Percentiles rank a stretch among this genome's conserved stretches.
Conservation (phyloP, 64 coral and sea anemone genomes). For the Stylophora pistillata region DNA sequence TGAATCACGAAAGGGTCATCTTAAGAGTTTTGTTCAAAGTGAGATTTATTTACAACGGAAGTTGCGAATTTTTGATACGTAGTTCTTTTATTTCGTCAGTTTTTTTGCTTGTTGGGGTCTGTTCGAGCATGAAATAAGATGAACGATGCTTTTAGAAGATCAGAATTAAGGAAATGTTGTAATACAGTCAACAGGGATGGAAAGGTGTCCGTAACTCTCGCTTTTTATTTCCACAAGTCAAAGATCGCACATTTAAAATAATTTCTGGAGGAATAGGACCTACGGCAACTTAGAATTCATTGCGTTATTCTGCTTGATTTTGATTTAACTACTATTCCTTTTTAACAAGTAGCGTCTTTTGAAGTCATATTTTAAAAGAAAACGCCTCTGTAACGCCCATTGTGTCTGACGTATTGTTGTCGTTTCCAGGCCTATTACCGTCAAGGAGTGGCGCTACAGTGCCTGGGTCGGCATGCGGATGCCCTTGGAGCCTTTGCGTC, state of each 20-base stretch:
- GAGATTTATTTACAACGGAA: slow-evolving; percentile 7
- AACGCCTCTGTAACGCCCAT: neutral
- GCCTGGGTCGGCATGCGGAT: slow-evolving; percentile 93
- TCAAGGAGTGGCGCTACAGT: slow-evolving; percentile 96
- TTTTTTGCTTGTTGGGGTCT: neutral
- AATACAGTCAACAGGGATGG: no score
- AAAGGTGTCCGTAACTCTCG: neutral
- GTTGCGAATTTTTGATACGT: neutral
- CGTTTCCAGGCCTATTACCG: slow-evolving; percentile 91
- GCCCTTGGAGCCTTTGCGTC: slow-evolving; percentile 90
- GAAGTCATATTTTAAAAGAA: neutral
- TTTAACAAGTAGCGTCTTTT: neutral
- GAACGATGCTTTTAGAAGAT: neutral
- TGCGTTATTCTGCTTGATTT: no score
- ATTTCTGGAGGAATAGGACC: no score
- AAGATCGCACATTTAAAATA: no score
- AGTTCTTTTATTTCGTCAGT: neutral
- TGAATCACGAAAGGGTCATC: neutral
- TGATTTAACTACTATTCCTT: no score
- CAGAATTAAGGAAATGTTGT: no score
- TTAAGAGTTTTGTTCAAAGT: neutral
- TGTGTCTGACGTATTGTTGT: slow-evolving; percentile 18
- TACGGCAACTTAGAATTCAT: no score
- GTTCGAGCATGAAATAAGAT: neutral
- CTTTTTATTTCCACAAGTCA: neutral